Evolutionary conservation across 1,140 invertebrate species (phyloP), one percentile per base, ranked within the genome.

Genomic region (Uloborus diversus): DNA sequence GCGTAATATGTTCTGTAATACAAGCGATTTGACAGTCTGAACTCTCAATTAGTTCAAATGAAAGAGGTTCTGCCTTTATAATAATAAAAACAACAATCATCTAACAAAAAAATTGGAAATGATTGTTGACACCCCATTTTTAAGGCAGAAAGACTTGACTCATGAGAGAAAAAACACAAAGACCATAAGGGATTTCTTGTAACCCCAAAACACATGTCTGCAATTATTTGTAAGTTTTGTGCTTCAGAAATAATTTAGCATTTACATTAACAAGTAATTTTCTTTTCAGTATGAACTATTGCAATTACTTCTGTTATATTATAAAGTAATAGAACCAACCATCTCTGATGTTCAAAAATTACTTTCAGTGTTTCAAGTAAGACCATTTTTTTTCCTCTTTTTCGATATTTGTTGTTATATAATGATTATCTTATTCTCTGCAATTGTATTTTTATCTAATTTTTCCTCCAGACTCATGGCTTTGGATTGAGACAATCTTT

Each of bases 401-500:
- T 42, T 7, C 37, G 37, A 42, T n/a, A n/a, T n/a, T 7, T 42
- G 37, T 42, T 42, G 37, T 42, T 53, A n/a, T 20, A 53, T 53
- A 53, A 53, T 53, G 49, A 42, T 42, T 42, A 13, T 42, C 17
- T 42, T 42, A 42, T 42, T 53, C 1, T n/a, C 7, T 17, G 11
- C 9, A 20, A 53, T 7, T 53, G 49, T 20, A 53, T 7, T 53
- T 59, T 4, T 13, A 28, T 42, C 11, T 28, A 13, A 13, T 28
- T 0, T 28, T 28, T 59, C 9, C 79, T 79, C 47, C 61, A 86
- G 85, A 83, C 79, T 56, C 85, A 86, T 75, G 84, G 84, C 23
- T 87, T 86, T 85, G 86, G 85, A 27, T 71, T 82, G 69, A 65
- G 83, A 14, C 86, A 86, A 64, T 84, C 51, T 17, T 85, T 84